Evolutionary conservation across 2,113 vertebrate genomes (phyloP).

Genomic region (Todiramphus saurophagus): DNA sequence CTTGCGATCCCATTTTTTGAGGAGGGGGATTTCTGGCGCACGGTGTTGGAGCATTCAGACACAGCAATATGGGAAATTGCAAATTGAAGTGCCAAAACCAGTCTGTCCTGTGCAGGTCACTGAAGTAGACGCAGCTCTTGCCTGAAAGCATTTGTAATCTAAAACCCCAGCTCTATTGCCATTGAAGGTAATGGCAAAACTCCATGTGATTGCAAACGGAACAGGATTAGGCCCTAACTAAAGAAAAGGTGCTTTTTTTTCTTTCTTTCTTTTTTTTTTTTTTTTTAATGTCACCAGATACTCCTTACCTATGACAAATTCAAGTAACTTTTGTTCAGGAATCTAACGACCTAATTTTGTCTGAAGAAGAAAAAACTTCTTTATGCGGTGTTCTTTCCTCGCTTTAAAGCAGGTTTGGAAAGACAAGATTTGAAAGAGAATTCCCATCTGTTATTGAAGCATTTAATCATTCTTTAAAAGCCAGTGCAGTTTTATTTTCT

Average conservation of each 20-base stretch:
- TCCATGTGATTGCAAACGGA: slow-evolving; percentile 9
- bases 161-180: background rate
- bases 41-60: background rate
- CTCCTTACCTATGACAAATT: background rate
- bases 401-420: background rate
- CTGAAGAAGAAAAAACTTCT: background rate
- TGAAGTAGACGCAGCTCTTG: slow-evolving; percentile 17
- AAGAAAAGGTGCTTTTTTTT: background rate
- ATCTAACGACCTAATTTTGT: background rate
- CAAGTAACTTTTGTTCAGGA: background rate
- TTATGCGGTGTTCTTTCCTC: background rate
- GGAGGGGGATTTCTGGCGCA: background rate
- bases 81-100: slow-evolving; percentile 48
- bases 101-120: slow-evolving; percentile 54
- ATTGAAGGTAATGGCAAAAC: slow-evolving; percentile 20
- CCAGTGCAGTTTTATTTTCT: slow-evolving; percentile 65
- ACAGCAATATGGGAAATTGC: background rate
- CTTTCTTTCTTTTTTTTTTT: background rate
- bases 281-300: background rate
- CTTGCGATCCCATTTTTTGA: background rate
- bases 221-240: slow-evolving; percentile 43
- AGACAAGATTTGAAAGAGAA: slow-evolving; percentile 22
- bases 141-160: slow-evolving; percentile 57
- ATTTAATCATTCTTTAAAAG: slow-evolving; percentile 56
- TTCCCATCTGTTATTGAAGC: slow-evolving; percentile 42